phyloP scores from a whole-genome alignment of 2,888 invertebrate genomes.

The Alitta virens region DNA sequence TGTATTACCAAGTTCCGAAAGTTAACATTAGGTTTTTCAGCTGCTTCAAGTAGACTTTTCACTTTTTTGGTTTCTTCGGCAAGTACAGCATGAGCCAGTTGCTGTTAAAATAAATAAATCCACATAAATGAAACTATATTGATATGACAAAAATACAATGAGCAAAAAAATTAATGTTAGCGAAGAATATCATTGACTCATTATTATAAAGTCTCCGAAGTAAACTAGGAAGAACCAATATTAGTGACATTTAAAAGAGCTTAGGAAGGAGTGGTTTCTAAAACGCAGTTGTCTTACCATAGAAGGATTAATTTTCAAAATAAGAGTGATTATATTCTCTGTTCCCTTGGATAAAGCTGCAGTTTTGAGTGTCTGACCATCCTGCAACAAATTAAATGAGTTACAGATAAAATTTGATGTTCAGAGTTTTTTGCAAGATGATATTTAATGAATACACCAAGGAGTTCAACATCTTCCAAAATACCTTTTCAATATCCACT shows the following conservation, averaged over 20 bases:
- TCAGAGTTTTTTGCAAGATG: no score
- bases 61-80: constrained; percentile 38
- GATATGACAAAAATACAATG: not conserved
- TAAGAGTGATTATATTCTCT: constrained; percentile 44
- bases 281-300: constrained; percentile 47
- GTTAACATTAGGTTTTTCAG: constrained; percentile 36
- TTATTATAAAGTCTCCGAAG: no score
- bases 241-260: no score
- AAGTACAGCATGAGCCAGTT: constrained; percentile 44
- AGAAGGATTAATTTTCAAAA: constrained; percentile 43
- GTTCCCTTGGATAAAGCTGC: constrained; percentile 42
- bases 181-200: no score
- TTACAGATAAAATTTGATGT: no score
- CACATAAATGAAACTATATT: not conserved
- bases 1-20: constrained; percentile 47
- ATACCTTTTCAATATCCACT: constrained; percentile 41
- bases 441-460: no score
- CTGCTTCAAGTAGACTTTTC: constrained; percentile 26
- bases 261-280: no score
- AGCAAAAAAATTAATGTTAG: no score
- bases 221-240: no score
- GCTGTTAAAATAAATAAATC: constrained; percentile 27
- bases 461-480: no score
- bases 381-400: constrained; percentile 32
- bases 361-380: constrained; percentile 39